Base-by-base conservation (phyloP, 2,888 invertebrate species). In the Tachina lurida region DNA sequence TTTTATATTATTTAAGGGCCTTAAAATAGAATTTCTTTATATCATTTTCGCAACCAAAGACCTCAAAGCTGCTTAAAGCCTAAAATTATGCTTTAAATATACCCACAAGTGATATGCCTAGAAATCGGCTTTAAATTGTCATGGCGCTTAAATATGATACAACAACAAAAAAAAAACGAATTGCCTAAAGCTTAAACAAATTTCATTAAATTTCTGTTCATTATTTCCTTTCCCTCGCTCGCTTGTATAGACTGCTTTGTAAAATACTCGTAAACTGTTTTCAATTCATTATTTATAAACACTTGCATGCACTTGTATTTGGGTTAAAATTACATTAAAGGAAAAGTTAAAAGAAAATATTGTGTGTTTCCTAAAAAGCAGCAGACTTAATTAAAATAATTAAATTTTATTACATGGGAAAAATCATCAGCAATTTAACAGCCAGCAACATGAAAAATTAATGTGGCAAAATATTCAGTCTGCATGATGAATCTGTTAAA, bases 381-480 rank as follows among this genome's bases (percentile, higher is more conserved):
- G 73, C 39, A 62, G 49, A 71, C 77, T 78, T 78, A 78, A 84
- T 78, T 78, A 68, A 74, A 78, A 84, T 84, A 68, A 78, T 84
- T 60, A 78, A 84, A 78, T 84, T 84, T 83, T 67, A 67, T 67
- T 31, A n/a, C 45, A 78, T 67, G 65, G 19, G 65, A 65, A 80
- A 67, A 52, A 47, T 52, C 70, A 75, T 41, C 67, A 67, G 10
- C 63, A 62, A 71, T 58, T 22, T 19, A 73, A 31, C 31, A 31
- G n/a, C 17, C 22, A 68, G 17, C 22, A 58, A 60, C 17, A 73
- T 73, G 54, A 9, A 41, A 31, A 79, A 65, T 74, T 19, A 63
- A 39, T 71, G 56, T 79, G 63, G 71, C 54, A 65, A 56, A 47
- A 54, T 65, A 41, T 70, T 45, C 19, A 49, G 47, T 56, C 47